phyloP scores from a whole-genome alignment of 2,797 vertebrate genomes.

The Nothura maculosa region DNA sequence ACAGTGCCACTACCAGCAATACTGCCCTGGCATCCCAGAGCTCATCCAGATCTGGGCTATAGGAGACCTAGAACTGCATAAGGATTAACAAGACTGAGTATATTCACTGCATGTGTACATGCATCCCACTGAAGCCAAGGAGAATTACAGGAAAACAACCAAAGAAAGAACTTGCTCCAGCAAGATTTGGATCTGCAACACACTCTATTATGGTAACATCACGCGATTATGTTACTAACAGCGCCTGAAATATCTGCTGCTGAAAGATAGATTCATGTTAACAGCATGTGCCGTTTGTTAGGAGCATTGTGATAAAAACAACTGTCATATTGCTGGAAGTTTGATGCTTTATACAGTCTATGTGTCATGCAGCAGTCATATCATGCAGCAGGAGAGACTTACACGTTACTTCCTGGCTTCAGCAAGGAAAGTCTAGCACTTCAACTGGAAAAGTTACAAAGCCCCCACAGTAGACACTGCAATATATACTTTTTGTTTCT shows the following conservation, averaged over 20 bases:
- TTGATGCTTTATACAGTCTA: slow-evolving; percentile 58
- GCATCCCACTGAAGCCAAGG: not conserved
- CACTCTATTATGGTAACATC: slow-evolving; percentile 60
- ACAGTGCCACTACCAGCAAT: not conserved
- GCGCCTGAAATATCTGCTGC: slow-evolving; percentile 69
- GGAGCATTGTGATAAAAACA: slow-evolving; percentile 69
- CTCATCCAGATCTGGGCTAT: not conserved
- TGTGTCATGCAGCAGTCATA: slow-evolving; percentile 32
- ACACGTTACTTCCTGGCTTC: slow-evolving; percentile 40
- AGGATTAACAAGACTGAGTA: not conserved
- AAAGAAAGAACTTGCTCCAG: slow-evolving; percentile 50
- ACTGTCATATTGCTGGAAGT: slow-evolving; percentile 49
- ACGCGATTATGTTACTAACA: slow-evolving; percentile 53
- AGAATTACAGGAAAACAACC: slow-evolving; percentile 39
- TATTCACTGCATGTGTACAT: not conserved
- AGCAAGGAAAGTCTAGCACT: not conserved
- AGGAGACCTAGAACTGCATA: not conserved
- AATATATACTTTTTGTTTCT: not conserved
- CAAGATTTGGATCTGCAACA: slow-evolving; percentile 37
- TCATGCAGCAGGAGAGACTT: slow-evolving; percentile 38
- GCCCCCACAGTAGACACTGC: not conserved
- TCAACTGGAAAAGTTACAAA: slow-evolving; percentile 10
- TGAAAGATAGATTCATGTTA: slow-evolving; percentile 72
- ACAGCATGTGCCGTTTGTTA: slow-evolving; percentile 60
- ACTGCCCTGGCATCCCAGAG: not conserved